These are phyloP conservation scores for Arenaria interpres DNA, from an alignment of 2,113 vertebrate genomes.

Conservation along the genomic window DNA sequence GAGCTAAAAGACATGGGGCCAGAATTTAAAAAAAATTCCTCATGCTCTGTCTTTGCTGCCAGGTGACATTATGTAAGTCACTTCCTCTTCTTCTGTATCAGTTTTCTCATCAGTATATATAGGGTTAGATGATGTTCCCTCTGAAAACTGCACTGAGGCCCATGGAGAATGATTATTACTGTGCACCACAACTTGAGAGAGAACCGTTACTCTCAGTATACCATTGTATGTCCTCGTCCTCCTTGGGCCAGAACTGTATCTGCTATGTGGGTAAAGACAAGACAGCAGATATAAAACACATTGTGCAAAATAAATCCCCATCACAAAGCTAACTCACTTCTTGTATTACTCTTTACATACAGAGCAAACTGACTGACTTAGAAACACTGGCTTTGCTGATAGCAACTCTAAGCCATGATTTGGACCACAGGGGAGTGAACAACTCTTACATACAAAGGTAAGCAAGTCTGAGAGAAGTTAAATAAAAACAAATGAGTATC, in stretches of 20 bases:
- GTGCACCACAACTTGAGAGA: not conserved
- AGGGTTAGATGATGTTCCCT: not conserved
- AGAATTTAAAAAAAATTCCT: not conserved
- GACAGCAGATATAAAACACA: not conserved
- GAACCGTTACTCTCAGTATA: not conserved
- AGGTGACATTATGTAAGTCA: not conserved
- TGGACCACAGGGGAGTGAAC: slow-evolving; percentile 97
- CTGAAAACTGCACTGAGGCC: not conserved
- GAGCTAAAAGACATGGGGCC: not conserved
- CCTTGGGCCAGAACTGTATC: not conserved
- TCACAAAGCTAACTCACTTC: not conserved
- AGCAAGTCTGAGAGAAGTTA: not conserved
- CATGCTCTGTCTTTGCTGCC: not conserved
- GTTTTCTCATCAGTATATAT: not conserved
- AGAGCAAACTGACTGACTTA: slow-evolving; percentile 88
- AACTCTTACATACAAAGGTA: slow-evolving; percentile 98
- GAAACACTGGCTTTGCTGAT: slow-evolving; percentile 94
- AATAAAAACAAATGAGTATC: not conserved
- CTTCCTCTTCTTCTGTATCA: not conserved
- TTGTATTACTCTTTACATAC: not conserved
- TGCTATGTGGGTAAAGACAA: not conserved
- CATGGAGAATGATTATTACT: not conserved
- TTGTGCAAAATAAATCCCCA: not conserved
- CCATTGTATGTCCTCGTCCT: not conserved
- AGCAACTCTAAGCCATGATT: slow-evolving; percentile 92